Evolutionary conservation across 2,113 vertebrate genomes (phyloP).

Genomic region (Cyprinodon brontotheroides): DNA sequence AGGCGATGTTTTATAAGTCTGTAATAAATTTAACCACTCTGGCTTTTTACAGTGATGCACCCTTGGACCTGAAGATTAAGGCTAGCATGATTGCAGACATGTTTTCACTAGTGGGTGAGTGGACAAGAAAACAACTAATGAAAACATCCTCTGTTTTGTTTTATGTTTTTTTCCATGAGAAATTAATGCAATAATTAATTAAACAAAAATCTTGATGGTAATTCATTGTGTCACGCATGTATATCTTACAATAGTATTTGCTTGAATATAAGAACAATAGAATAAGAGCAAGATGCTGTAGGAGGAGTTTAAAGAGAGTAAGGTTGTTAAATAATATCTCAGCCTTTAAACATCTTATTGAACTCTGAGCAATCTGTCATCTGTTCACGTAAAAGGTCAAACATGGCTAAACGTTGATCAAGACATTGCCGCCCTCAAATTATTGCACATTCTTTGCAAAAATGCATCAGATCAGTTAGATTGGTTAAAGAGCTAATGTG

Average conservation of each 20-base stretch:
- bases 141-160: conserved; percentile 22
- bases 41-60: conserved; percentile 86
- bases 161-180: conserved; percentile 20
- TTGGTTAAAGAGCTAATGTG: too few relatives aligned
- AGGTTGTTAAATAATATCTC: too few relatives aligned
- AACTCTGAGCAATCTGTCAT: too few relatives aligned
- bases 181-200: not conserved
- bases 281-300: too few relatives aligned
- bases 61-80: conserved; percentile 98
- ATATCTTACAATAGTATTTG: not conserved
- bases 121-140: conserved; percentile 25
- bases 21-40: not conserved
- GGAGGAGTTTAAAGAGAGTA: too few relatives aligned
- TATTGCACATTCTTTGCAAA: too few relatives aligned
- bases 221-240: not conserved
- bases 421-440: too few relatives aligned
- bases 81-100: conserved; percentile 99
- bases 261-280: too few relatives aligned
- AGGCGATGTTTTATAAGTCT: not conserved
- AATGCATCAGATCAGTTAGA: too few relatives aligned
- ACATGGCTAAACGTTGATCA: too few relatives aligned
- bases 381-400: too few relatives aligned
- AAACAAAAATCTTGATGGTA: not conserved
- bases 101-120: conserved; percentile 98
- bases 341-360: too few relatives aligned